Evolutionary conservation across 30 jellyfish, hydroid and myxozoan species (phyloP).

Genomic region (Chrysaora quinquecirrha): DNA sequence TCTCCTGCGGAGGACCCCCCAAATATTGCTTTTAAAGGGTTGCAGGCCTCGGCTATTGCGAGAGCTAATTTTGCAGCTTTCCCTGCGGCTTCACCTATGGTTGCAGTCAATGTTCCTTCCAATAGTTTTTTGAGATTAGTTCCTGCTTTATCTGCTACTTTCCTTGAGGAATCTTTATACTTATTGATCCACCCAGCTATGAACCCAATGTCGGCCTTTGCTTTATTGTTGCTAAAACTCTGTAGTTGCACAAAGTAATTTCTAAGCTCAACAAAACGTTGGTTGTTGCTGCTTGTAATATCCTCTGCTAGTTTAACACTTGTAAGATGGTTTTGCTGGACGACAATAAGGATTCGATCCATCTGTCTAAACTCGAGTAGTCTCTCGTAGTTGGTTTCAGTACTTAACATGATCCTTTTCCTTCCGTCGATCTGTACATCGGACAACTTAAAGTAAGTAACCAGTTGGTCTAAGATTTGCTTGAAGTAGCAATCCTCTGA

Average conservation of each 20-base stretch:
- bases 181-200: constrained; percentile 8
- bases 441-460: constrained; percentile 10
- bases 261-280: constrained; percentile 34
- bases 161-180: neutral
- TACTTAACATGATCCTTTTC: constrained; percentile 28
- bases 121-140: constrained; percentile 1
- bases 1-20: constrained; percentile 42
- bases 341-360: constrained; percentile 31
- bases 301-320: constrained; percentile 13
- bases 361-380: constrained; percentile 16
- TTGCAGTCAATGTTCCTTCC: constrained; percentile 10
- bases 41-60: constrained; percentile 63
- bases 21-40: constrained; percentile 39
- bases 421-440: constrained; percentile 22
- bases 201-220: constrained; percentile 39
- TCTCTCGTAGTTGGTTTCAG: constrained; percentile 21
- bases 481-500: constrained; percentile 30
- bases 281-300: constrained; percentile 27
- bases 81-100: constrained; percentile 29
- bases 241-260: constrained; percentile 46
- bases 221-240: constrained; percentile 24
- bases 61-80: constrained; percentile 13
- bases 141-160: constrained; percentile 6
- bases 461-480: constrained; percentile 29
- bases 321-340: constrained; percentile 30